Evolutionary conservation across 2,888 invertebrate genomes (phyloP), one percentile per base, ranked within the genome.

Genomic region (Metalampra italica): DNA sequence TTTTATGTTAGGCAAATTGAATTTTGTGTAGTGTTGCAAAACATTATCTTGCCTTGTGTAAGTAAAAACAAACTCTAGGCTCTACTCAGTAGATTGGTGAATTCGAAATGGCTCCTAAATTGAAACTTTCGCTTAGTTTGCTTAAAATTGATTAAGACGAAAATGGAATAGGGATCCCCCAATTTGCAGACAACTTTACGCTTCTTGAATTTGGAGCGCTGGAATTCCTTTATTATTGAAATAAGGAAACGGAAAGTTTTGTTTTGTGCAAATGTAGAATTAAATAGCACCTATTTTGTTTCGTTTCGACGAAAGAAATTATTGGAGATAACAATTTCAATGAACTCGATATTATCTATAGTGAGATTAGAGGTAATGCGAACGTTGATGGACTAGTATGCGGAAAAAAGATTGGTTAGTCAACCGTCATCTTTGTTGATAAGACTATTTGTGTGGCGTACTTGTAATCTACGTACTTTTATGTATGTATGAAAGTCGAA

Each of bases 101-200:
- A 68, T 66, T 64, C 59, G 60, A 68, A 78, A 79, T 73, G 68
- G 68, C 57, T 54, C 48, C 67, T 60, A 66, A 79, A 80, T 76
- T 75, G 76, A 74, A 79, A 77, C 73, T 81, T 78, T 80, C 66
- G 74, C 72, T 75, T 73, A 71, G 68, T 76, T 78, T 69, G 56
- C 68, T 69, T 62, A 69, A 68, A 78, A 78, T 77, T 77, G 78
- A 78, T 78, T 75, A 71, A 69, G 58, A 63, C 62, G 57, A 64
- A 75, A 76, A 72, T 68, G 63, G 59, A 70, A 71, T 63, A 59
- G 60, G 60, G 55, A 68, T 68, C 60, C 54, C 54, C 55, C 53
- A 55, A 51, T 54, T 53, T 53, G 47, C 50, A 54, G 50, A 47
- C 50, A 59, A 58, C 43, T 59, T 56, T 55, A 37, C 29, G 47